Evolutionary conservation across 1,140 invertebrate species (phyloP).

Genomic region (Bombus sylvicola): DNA sequence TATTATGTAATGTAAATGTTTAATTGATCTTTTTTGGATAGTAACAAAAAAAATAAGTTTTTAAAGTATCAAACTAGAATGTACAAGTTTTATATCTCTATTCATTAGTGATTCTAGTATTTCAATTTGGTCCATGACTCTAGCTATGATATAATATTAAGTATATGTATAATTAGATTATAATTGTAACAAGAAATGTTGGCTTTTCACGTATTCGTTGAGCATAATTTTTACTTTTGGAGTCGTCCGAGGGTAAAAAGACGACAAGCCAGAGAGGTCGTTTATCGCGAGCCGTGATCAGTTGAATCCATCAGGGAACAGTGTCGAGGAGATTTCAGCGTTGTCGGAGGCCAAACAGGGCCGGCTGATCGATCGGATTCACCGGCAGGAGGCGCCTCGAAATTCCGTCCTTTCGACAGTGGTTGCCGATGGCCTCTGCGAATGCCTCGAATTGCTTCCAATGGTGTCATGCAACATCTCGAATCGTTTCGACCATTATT

Average conservation of each 20-base stretch:
- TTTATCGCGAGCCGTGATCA: conserved; percentile 10
- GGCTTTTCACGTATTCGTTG: not conserved
- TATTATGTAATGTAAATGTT: not conserved
- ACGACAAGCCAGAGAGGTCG: not conserved
- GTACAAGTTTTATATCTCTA: not conserved
- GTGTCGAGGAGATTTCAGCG: conserved; percentile 41
- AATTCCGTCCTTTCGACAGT: conserved; percentile 27
- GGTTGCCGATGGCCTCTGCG: not conserved
- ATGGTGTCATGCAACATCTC: not conserved
- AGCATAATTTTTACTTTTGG: not conserved
- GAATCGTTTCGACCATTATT: not conserved
- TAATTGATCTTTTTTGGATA: not conserved
- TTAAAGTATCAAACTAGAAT: not conserved
- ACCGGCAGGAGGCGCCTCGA: conserved; percentile 23
- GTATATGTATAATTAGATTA: not conserved
- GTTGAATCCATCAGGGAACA: conserved; percentile 26
- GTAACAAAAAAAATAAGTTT: not conserved
- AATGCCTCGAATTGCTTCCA: conserved; percentile 15
- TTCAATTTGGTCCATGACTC: not conserved
- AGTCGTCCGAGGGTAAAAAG: not conserved
- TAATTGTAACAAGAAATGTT: not conserved
- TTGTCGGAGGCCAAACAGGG: conserved; percentile 38
- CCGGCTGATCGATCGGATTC: conserved; percentile 41
- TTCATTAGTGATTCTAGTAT: not conserved
- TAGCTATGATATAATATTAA: no score